Percentiles rank a stretch among this genome's conserved stretches.
Conservation (phyloP, 2,888 invertebrate genomes). For the Erannis defoliaria region DNA sequence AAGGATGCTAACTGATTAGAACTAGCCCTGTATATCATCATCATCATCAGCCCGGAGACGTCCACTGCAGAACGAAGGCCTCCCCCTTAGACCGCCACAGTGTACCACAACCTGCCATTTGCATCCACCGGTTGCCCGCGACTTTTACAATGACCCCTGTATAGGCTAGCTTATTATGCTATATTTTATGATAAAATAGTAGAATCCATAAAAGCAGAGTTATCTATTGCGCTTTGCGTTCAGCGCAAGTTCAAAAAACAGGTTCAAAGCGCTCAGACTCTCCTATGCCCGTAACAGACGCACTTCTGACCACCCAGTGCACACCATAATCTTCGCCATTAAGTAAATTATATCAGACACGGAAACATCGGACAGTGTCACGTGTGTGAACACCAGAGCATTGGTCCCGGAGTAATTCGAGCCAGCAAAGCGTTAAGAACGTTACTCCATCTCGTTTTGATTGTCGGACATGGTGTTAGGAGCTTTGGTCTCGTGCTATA, state of each 20-base stretch:
- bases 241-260: not conserved
- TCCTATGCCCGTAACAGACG: not conserved
- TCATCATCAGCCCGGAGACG: no score
- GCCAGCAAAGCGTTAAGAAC: constrained; percentile 85
- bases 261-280: not conserved
- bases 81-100: no score
- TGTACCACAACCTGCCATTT: no score
- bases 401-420: constrained; percentile 82
- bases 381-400: constrained; percentile 79
- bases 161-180: no score
- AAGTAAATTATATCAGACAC: constrained; percentile 56
- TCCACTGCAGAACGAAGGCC: no score
- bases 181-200: no score
- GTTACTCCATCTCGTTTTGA: constrained; percentile 68
- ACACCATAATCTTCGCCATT: constrained; percentile 30
- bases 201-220: no score
- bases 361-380: constrained; percentile 83
- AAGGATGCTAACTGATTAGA: no score
- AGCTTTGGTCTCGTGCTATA: no score
- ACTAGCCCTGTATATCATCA: no score
- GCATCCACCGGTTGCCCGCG: no score
- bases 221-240: not conserved
- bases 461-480: constrained; percentile 62
- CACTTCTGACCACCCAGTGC: constrained; percentile 30
- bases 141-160: no score